A percentile compares a stretch with the other conserved stretches of the same genome.
phyloP scores from a whole-genome alignment of 2,113 vertebrate genomes.

The Semicossyphus pulcher region DNA sequence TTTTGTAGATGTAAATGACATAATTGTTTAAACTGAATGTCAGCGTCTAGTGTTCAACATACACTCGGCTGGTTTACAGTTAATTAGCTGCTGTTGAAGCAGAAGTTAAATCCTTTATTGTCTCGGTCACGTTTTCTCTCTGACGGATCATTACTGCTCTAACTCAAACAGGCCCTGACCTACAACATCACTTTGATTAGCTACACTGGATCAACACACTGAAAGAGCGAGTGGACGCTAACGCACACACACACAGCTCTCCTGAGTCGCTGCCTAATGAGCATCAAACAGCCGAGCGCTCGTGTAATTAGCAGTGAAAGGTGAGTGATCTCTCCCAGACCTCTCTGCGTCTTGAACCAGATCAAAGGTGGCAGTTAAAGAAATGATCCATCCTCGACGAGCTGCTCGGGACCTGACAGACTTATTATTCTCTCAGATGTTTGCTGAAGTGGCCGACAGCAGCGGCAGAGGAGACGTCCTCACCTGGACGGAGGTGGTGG shows the following conservation, averaged over 20 bases:
- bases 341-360: not conserved
- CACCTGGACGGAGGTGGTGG: conserved; percentile 7
- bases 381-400: conserved; percentile 5
- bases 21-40: too few relatives aligned
- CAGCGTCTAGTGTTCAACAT: too few relatives aligned
- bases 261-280: conserved; percentile 11
- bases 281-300: not conserved
- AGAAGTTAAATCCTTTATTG: not conserved
- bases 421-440: conserved; percentile 54
- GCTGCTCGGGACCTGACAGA: not conserved
- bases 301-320: conserved; percentile 10
- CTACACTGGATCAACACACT: not conserved
- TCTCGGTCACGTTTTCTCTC: not conserved
- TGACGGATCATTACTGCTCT: not conserved
- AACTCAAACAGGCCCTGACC: not conserved
- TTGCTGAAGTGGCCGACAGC: not conserved
- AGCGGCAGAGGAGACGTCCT: not conserved
- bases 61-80: not conserved
- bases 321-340: conserved; percentile 10
- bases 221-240: not conserved
- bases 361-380: conserved; percentile 49
- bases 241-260: not conserved
- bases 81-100: not conserved
- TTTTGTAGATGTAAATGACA: too few relatives aligned
- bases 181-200: not conserved